Percentiles rank a stretch among this genome's conserved stretches.
phyloP scores from a whole-genome alignment of 2,797 vertebrate species.

The Hippopotamyrus pictus region DNA sequence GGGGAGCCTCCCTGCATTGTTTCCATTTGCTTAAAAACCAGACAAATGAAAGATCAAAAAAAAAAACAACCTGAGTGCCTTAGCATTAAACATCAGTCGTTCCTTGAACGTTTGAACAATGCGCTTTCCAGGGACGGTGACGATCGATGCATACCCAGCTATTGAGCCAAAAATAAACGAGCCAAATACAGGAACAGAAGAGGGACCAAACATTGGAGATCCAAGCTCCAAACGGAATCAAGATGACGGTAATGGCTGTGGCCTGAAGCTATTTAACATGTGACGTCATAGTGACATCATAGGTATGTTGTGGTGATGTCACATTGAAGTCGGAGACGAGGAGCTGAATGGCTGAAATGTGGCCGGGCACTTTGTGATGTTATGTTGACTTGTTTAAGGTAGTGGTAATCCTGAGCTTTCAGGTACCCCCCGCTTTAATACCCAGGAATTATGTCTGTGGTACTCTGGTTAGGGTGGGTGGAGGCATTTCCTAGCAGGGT shows the following conservation, averaged over 20 bases:
- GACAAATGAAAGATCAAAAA: not conserved
- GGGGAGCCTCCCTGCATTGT: not conserved
- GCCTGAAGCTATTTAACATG: not conserved
- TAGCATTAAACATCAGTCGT: not conserved
- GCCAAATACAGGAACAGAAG: not conserved
- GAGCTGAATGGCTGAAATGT: not conserved
- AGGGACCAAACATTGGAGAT: not conserved
- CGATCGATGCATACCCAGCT: not conserved
- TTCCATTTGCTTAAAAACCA: not conserved
- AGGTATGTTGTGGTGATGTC: not conserved
- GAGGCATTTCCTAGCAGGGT: slow-evolving; percentile 21
- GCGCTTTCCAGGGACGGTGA: not conserved
- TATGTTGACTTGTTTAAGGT: slow-evolving; percentile 26
- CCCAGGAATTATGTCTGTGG: slow-evolving; percentile 25
- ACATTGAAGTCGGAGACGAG: not conserved
- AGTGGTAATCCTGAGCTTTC: not conserved
- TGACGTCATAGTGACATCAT: not conserved
- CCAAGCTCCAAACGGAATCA: not conserved
- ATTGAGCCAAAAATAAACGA: not conserved
- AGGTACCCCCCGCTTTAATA: slow-evolving; percentile 22
- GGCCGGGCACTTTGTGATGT: slow-evolving; percentile 43
- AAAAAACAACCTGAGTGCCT: not conserved
- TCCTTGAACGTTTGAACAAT: not conserved
- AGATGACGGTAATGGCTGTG: not conserved
- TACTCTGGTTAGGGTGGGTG: slow-evolving; percentile 7